Conservation (phyloP, 2,113 vertebrate species). For the Bungarus multicinctus region DNA sequence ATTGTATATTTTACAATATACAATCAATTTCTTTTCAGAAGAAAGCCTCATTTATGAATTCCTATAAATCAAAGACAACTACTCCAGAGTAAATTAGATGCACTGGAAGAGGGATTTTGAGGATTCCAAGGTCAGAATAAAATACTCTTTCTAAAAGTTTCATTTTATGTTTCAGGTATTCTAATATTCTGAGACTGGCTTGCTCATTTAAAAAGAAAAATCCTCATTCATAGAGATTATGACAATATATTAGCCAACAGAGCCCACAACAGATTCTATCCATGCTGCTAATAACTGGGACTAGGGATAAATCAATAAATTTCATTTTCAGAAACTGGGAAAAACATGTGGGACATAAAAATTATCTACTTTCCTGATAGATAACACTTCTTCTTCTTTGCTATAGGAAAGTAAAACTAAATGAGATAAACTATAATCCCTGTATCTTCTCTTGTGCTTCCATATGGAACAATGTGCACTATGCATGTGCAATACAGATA, state of each 20-base stretch:
- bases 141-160: not conserved
- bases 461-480: not conserved
- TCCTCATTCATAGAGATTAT: not conserved
- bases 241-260: not conserved
- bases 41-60: not conserved
- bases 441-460: not conserved
- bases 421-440: not conserved
- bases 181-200: not conserved
- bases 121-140: not conserved
- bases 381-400: not conserved
- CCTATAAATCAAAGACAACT: not conserved
- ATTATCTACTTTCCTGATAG: not conserved
- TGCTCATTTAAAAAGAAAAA: not conserved
- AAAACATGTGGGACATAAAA: not conserved
- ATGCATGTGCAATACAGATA: not conserved
- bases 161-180: not conserved
- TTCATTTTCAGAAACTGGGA: not conserved
- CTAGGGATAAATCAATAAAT: not conserved
- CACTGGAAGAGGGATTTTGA: not conserved
- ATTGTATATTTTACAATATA: not conserved
- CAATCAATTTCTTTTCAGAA: not conserved
- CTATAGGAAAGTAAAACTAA: not conserved
- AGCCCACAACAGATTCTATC: not conserved
- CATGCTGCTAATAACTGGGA: not conserved
- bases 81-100: not conserved